Conservation (phyloP, 2,888 invertebrate species). For the Phaonia tiefii region DNA sequence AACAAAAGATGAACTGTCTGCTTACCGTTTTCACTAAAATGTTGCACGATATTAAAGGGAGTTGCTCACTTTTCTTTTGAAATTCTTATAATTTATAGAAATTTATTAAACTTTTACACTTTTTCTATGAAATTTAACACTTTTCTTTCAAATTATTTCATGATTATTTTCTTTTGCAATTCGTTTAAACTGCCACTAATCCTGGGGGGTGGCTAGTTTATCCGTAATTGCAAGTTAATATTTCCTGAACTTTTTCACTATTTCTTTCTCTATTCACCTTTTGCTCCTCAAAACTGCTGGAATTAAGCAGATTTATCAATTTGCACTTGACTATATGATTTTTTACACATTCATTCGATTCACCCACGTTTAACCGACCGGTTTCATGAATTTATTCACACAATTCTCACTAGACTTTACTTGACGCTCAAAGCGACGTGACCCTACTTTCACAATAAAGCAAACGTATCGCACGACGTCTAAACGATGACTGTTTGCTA, state of each 20-base stretch:
- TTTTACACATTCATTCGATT: conserved; percentile 11
- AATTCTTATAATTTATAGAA: conserved; percentile 2
- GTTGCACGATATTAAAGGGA: conserved; percentile 40
- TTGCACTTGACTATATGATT: neutral
- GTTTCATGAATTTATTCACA: conserved; percentile 31
- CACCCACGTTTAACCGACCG: conserved; percentile 36
- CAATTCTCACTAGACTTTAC: conserved; percentile 40
- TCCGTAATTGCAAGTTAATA: conserved; percentile 55
- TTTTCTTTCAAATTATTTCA: neutral
- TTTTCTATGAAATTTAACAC: neutral
- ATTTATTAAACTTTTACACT: too few relatives aligned
- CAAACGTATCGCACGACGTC: conserved; percentile 67
- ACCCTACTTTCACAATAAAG: conserved; percentile 52
- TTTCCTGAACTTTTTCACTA: neutral
- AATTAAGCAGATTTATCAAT: conserved; percentile 9
- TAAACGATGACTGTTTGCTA: conserved; percentile 63
- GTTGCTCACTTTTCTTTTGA: conserved; percentile 57
- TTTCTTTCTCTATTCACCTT: conserved; percentile 26
- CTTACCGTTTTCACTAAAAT: conserved; percentile 17
- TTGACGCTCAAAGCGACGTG: conserved; percentile 59
- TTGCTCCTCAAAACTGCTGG: conserved; percentile 21
- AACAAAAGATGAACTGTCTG: conserved; percentile 48
- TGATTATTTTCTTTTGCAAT: conserved; percentile 23
- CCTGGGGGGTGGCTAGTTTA: conserved; percentile 75
- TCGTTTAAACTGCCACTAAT: conserved; percentile 75